Conservation (phyloP, 2,888 invertebrate genomes). For the Suillia variegata region DNA sequence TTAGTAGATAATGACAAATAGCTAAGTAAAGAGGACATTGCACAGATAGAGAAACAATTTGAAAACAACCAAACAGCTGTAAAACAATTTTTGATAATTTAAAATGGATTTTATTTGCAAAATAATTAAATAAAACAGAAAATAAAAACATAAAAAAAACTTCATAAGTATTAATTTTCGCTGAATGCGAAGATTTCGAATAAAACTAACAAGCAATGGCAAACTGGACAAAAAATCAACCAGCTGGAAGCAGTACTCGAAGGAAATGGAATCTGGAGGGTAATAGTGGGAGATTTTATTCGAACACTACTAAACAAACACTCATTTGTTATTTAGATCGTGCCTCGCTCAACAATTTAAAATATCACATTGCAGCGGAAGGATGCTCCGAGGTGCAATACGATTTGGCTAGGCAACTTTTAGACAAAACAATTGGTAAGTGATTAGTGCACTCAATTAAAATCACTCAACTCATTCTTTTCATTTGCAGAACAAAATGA, state of each 20-base stretch:
- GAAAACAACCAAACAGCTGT: background rate
- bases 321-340: slow-evolving; percentile 40
- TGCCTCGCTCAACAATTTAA: slow-evolving; percentile 60
- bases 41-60: background rate
- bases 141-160: too few species aligned
- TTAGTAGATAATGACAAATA: too few species aligned
- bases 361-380: slow-evolving; percentile 80
- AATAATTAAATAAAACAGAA: too few species aligned
- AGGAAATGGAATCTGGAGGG: slow-evolving; percentile 61
- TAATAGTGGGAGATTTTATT: slow-evolving; percentile 28
- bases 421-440: slow-evolving; percentile 79
- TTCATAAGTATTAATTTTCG: too few species aligned
- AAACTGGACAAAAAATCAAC: slow-evolving; percentile 58
- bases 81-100: background rate
- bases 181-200: background rate
- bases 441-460: background rate
- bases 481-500: slow-evolving; percentile 44
- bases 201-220: slow-evolving; percentile 48
- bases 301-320: slow-evolving; percentile 11
- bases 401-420: slow-evolving; percentile 80
- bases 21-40: too few species aligned
- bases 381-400: slow-evolving; percentile 90
- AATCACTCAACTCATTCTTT: background rate
- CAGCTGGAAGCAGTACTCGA: slow-evolving; percentile 48
- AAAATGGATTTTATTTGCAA: too few species aligned